A percentile compares a stretch with the other conserved stretches of the same genome.
phyloP scores from a whole-genome alignment of 2,888 invertebrate genomes.

The Drosophila nr. perissopoda region DNA sequence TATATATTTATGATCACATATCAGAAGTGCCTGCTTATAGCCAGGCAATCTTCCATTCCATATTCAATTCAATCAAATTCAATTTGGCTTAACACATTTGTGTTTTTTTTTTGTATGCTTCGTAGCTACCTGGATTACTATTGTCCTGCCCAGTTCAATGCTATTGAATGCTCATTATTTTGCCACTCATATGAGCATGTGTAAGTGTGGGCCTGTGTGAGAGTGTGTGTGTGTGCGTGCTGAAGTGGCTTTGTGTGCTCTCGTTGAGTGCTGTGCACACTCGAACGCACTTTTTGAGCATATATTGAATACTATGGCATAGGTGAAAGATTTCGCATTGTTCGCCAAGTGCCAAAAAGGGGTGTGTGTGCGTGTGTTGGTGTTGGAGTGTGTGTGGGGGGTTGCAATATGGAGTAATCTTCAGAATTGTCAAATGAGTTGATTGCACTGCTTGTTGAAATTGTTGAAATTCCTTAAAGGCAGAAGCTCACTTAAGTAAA shows the following conservation, averaged over 20 bases:
- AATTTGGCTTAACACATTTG: conserved; percentile 56
- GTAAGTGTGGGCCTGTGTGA: conserved; percentile 9
- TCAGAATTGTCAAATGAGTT: conserved; percentile 17
- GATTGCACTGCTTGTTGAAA: background rate
- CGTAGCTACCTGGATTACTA: conserved; percentile 59
- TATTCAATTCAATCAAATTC: conserved; percentile 49
- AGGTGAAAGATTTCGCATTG: conserved; percentile 58
- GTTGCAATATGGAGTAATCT: conserved; percentile 5
- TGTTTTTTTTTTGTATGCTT: conserved; percentile 17
- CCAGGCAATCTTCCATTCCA: conserved; percentile 9
- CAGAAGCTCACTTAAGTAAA: conserved; percentile 2
- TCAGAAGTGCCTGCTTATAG: conserved; percentile 8
- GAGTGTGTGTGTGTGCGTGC: conserved; percentile 56
- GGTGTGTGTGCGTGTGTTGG: conserved; percentile 48
- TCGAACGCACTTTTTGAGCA: conserved; percentile 64
- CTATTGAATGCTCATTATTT: conserved; percentile 80
- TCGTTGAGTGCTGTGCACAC: conserved; percentile 55
- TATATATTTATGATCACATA: conserved; percentile 4
- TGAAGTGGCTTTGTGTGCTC: conserved; percentile 57
- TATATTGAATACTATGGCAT: conserved; percentile 58
- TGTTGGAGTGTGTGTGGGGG: background rate
- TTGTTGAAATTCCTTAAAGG: background rate
- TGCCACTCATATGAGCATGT: conserved; percentile 40
- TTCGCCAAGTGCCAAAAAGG: conserved; percentile 61
- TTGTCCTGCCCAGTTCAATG: conserved; percentile 39